Evolutionary conservation across 2,888 invertebrate genomes (phyloP).

Genomic region (Hypomecis punctinalis): DNA sequence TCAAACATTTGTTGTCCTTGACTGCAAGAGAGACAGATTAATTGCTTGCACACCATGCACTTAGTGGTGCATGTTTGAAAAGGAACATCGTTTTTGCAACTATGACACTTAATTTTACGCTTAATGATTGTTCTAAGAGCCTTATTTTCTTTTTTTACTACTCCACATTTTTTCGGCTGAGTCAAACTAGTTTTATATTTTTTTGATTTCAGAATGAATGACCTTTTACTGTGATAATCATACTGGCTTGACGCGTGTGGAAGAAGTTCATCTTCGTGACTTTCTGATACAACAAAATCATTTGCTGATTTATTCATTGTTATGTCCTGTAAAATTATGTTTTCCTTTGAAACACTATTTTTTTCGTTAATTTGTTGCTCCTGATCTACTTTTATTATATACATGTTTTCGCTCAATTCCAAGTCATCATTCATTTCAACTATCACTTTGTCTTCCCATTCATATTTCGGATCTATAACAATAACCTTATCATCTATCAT

Average conservation of each 20-base stretch:
- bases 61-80: slow-evolving; percentile 5
- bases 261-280: slow-evolving; percentile 5
- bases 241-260: slow-evolving; percentile 2
- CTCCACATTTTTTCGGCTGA: slow-evolving; percentile 5
- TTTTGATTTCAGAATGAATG: slow-evolving; percentile 5
- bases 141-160: slow-evolving; percentile 5
- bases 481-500: slow-evolving; percentile 5
- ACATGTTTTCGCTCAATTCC: slow-evolving; percentile 4
- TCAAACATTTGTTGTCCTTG: slow-evolving; percentile 5
- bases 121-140: slow-evolving; percentile 5
- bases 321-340: slow-evolving; percentile 4
- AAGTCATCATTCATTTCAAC: slow-evolving; percentile 5
- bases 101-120: slow-evolving; percentile 5
- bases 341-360: not conserved
- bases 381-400: slow-evolving; percentile 2
- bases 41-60: slow-evolving; percentile 5
- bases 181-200: slow-evolving; percentile 5
- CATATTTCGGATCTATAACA: slow-evolving; percentile 5
- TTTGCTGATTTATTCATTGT: slow-evolving; percentile 5
- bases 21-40: slow-evolving; percentile 5
- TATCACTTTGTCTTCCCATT: slow-evolving; percentile 5
- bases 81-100: slow-evolving; percentile 5
- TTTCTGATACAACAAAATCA: slow-evolving; percentile 5
- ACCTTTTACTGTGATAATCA: slow-evolving; percentile 5
- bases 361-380: slow-evolving; percentile 5